A percentile compares a stretch with the other conserved stretches of the same genome.
Conservation (phyloP, 2,113 vertebrate species). For the Bos taurus region DNA sequence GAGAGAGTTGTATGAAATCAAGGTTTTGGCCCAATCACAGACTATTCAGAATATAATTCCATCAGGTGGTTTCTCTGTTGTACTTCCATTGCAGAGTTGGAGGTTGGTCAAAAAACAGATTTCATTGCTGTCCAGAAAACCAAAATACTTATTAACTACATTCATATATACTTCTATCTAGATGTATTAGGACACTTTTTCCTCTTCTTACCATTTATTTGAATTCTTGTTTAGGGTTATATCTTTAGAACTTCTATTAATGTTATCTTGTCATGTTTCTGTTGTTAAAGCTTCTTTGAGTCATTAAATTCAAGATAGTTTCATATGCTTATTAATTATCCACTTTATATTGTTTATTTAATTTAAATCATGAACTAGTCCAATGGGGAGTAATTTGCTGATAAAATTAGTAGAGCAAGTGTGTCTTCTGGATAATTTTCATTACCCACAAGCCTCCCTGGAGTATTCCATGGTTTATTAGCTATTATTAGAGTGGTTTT, state of each 20-base stretch:
- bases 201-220: neutral
- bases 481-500: neutral
- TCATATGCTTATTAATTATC: slow-evolving; percentile 42
- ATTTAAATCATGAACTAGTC: slow-evolving; percentile 37
- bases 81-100: neutral
- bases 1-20: neutral
- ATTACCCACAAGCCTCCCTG: neutral
- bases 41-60: neutral
- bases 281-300: slow-evolving; percentile 16
- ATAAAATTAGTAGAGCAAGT: slow-evolving; percentile 23
- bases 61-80: neutral
- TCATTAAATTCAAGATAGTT: slow-evolving; percentile 37
- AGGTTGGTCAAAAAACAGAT: neutral
- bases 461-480: slow-evolving; percentile 22
- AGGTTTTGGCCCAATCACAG: neutral
- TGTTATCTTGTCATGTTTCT: neutral
- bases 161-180: neutral
- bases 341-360: slow-evolving; percentile 25
- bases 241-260: slow-evolving; percentile 27
- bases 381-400: slow-evolving; percentile 27
- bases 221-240: slow-evolving; percentile 2
- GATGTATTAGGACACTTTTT: neutral
- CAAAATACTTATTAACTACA: neutral
- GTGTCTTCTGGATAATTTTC: slow-evolving; percentile 30
- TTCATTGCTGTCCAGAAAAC: slow-evolving; percentile 19